Base-by-base conservation (phyloP, 2,888 invertebrate species). In the Pheosia tremula region DNA sequence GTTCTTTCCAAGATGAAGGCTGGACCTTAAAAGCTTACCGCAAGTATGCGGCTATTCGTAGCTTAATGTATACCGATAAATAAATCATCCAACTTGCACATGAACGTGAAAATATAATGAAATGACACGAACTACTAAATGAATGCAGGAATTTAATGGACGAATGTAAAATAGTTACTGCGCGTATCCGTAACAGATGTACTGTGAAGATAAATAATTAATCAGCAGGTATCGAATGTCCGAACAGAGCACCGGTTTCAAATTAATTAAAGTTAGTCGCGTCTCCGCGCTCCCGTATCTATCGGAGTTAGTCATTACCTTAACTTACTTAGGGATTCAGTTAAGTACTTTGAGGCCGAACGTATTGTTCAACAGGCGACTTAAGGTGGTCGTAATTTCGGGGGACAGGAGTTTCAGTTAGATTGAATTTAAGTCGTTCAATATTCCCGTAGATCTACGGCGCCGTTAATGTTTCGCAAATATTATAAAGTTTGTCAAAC, bases 191-290 rank as follows among this genome's bases (percentile, higher is more conserved):
- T 24, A 3, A 24, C 24, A 4, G 24, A 7, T 8, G 9, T 36
- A 56, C 8, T 43, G 10, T 36, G 24, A 8, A 13, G 8, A 43
- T 60, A 59, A 47, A 58, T 66, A 68, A 63, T 67, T 62, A 64
- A 58, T 60, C 60, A 68, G 66, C 62, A 36, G 9, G 11, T 60
- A 71, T 69, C 72, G 74, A 61, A 60, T 63, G 65, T 67, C 71
- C 61, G 64, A 66, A 72, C 71, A 63, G 45, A 39, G 61, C 54
- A 56, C 65, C 65, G 66, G 76, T 79, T 74, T 75, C 69, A 80
- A 82, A 84, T 86, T 87, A 87, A 87, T 87, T 88, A 84, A 85
- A 87, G 75, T 88, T 82, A 68, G 76, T 61, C 77, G 75, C 66
- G 58, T 70, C 74, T 63, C 71, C 73, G 62, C 71, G 69, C 71